Percentiles rank a stretch among this genome's conserved stretches.
Evolutionary conservation across 2,113 vertebrate genomes (phyloP).

Genomic region (Deroptyus accipitrinus): DNA sequence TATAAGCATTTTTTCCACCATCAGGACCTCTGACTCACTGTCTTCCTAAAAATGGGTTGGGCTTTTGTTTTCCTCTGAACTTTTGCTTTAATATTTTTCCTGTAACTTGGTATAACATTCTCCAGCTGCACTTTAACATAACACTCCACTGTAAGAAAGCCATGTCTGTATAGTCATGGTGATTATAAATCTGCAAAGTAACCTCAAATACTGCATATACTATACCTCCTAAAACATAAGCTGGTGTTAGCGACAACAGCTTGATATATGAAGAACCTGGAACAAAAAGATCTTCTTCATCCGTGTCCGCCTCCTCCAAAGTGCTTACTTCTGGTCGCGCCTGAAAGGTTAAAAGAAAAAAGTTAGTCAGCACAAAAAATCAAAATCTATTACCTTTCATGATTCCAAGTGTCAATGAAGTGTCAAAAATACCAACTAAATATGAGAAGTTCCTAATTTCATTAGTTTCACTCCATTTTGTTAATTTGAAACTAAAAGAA

Average conservation of each 20-base stretch:
- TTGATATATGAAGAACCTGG: slow-evolving; percentile 90
- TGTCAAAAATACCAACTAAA: not conserved
- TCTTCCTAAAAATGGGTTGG: not conserved
- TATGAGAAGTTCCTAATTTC: not conserved
- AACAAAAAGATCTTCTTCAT: slow-evolving; percentile 79
- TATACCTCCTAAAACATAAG: slow-evolving; percentile 83
- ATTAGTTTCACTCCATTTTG: not conserved
- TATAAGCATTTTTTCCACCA: not conserved
- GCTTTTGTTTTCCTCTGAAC: not conserved
- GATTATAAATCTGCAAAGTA: not conserved
- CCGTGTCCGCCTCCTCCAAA: slow-evolving; percentile 60
- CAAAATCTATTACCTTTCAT: not conserved
- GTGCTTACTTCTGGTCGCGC: slow-evolving; percentile 73
- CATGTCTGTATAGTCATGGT: not conserved
- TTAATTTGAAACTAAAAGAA: not conserved
- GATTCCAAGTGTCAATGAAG: not conserved
- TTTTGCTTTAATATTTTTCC: not conserved
- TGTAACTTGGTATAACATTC: not conserved
- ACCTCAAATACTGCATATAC: not conserved
- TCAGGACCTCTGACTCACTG: not conserved
- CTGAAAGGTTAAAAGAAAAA: slow-evolving; percentile 55
- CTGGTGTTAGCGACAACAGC: slow-evolving; percentile 78
- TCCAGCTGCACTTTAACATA: not conserved
- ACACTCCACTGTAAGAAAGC: not conserved
- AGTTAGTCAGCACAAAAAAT: not conserved